Conservation (phyloP, 2,888 invertebrate species). For the Drosophila recens region DNA sequence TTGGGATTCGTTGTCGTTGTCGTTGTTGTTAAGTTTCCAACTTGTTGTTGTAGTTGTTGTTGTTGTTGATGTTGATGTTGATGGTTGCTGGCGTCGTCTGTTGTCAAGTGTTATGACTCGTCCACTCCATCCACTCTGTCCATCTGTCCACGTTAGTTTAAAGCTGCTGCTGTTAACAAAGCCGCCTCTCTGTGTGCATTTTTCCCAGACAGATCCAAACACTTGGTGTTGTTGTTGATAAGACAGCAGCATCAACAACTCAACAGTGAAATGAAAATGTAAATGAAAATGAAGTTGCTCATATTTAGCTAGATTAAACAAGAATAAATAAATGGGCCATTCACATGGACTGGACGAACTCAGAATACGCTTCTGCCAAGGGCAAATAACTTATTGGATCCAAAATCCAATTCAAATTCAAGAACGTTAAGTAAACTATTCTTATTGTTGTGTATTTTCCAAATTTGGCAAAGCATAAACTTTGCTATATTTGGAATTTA, state of each 20-base stretch:
- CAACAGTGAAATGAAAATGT: constrained; percentile 40
- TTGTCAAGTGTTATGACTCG: constrained; percentile 77
- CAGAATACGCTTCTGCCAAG: constrained; percentile 12
- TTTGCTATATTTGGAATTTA: constrained; percentile 2
- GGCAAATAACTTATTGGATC: constrained; percentile 5
- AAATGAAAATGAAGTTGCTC: constrained; percentile 38
- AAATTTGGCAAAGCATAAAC: constrained; percentile 15
- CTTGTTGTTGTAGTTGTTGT: constrained; percentile 44
- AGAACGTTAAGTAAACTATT: constrained; percentile 9
- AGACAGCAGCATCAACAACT: constrained; percentile 44
- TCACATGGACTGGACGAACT: constrained; percentile 17
- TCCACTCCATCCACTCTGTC: constrained; percentile 48
- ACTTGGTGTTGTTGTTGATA: constrained; percentile 55
- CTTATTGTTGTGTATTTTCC: constrained; percentile 6
- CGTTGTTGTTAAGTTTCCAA: constrained; percentile 13
- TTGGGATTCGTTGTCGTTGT: constrained; percentile 51
- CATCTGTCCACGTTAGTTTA: constrained; percentile 47
- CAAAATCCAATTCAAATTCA: constrained; percentile 18
- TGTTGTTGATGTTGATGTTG: constrained; percentile 30
- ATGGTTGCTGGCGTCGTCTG: constrained; percentile 55
- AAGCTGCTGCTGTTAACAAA: constrained; percentile 63
- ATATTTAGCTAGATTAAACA: constrained; percentile 27
- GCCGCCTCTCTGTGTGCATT: constrained; percentile 60
- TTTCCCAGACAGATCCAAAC: constrained; percentile 64
- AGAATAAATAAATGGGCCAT: constrained; percentile 31